These are phyloP conservation scores for Lepilemur ruficaudatus DNA, from an alignment of 2,797 vertebrate species.

Conservation along the genomic window DNA sequence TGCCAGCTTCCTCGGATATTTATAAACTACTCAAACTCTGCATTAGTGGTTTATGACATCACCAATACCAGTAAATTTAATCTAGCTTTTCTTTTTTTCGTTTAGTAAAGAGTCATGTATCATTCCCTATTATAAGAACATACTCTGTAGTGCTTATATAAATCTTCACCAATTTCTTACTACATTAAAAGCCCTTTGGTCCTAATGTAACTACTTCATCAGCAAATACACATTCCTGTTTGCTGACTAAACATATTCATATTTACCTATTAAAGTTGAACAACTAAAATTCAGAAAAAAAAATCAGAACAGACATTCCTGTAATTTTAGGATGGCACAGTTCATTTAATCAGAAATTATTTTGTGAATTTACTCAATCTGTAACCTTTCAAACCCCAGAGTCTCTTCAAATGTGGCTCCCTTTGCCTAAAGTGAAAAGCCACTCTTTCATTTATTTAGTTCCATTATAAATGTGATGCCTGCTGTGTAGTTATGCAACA, in stretches of 20 bases:
- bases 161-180: constrained; percentile 60
- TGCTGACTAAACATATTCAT: constrained; percentile 57
- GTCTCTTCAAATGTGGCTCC: neutral
- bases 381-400: neutral
- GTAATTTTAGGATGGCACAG: neutral
- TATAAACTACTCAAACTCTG: constrained; percentile 53
- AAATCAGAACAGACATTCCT: neutral
- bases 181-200: constrained; percentile 47
- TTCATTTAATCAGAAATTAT: constrained; percentile 42
- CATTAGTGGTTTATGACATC: constrained; percentile 59
- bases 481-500: neutral
- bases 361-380: constrained; percentile 12
- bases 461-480: constrained; percentile 19
- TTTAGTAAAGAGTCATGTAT: constrained; percentile 10
- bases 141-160: constrained; percentile 33
- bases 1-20: neutral
- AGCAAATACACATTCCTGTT: constrained; percentile 34
- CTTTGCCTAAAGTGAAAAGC: neutral
- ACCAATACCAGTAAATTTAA: constrained; percentile 48
- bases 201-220: constrained; percentile 45
- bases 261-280: constrained; percentile 40
- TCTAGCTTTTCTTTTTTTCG: neutral
- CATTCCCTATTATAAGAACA: constrained; percentile 43
- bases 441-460: constrained; percentile 38
- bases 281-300: constrained; percentile 54